A percentile compares a stretch with the other conserved stretches of the same genome.
phyloP scores from a whole-genome alignment of 2,888 invertebrate genomes.

The Agrotis clavis region DNA sequence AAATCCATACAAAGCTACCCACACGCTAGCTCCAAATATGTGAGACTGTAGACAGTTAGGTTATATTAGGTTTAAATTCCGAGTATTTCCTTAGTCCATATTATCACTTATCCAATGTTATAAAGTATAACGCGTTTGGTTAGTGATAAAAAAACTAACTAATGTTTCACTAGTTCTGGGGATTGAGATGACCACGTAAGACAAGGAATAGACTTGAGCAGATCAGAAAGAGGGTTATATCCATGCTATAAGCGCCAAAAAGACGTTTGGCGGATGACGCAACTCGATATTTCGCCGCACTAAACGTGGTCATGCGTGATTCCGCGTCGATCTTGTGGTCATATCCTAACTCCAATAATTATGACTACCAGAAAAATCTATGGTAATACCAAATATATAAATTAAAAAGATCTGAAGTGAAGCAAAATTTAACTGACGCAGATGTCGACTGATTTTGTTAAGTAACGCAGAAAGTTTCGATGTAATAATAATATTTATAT shows the following conservation, averaged over 20 bases:
- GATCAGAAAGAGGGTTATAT: not conserved
- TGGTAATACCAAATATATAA: conserved; percentile 52
- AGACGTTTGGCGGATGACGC: not conserved
- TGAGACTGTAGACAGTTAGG: conserved; percentile 71
- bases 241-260: too few species aligned
- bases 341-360: not conserved
- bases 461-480: conserved; percentile 4
- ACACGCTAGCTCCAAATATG: conserved; percentile 41
- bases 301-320: not conserved
- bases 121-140: conserved; percentile 37
- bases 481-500: conserved; percentile 41
- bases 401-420: conserved; percentile 60
- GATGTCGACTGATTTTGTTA: conserved; percentile 45
- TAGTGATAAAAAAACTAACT: conserved; percentile 40
- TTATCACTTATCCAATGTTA: conserved; percentile 47
- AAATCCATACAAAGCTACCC: conserved; percentile 39
- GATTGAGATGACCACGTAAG: not conserved
- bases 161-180: conserved; percentile 37
- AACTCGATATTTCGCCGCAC: not conserved
- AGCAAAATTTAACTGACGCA: conserved; percentile 29
- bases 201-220: not conserved
- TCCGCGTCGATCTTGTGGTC: not conserved
- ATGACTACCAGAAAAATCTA: conserved; percentile 16
- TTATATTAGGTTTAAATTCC: conserved; percentile 69
- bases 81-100: conserved; percentile 65